Evolutionary conservation across 1,140 invertebrate species (phyloP).

Genomic region (Bathynomus jamesi): DNA sequence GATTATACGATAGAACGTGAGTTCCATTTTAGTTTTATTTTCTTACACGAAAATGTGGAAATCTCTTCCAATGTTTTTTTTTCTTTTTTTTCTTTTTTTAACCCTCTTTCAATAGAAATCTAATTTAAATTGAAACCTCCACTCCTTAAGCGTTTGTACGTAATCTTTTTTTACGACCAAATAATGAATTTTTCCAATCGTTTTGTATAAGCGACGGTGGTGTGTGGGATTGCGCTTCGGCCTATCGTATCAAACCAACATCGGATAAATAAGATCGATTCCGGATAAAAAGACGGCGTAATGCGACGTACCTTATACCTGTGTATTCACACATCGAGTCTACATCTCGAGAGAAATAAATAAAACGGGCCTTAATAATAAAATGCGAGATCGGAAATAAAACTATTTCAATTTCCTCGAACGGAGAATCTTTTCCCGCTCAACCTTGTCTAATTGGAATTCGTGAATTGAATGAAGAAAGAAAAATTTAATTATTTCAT

Average conservation of each 20-base stretch:
- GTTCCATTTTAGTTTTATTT: background rate
- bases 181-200: no score
- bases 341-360: no score
- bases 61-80: background rate
- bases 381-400: no score
- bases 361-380: no score
- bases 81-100: background rate
- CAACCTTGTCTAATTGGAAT: background rate
- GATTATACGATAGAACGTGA: background rate
- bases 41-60: background rate
- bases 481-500: background rate
- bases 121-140: background rate
- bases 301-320: no score
- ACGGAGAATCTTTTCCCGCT: background rate
- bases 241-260: no score
- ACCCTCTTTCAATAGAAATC: background rate
- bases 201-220: no score
- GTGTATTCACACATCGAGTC: no score
- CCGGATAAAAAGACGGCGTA: background rate
- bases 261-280: background rate
- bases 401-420: background rate
- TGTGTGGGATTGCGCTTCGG: no score
- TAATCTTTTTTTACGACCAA: no score
- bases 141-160: background rate
- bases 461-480: background rate